phyloP scores from a whole-genome alignment of 2,888 invertebrate species.

The Xestia xanthographa region DNA sequence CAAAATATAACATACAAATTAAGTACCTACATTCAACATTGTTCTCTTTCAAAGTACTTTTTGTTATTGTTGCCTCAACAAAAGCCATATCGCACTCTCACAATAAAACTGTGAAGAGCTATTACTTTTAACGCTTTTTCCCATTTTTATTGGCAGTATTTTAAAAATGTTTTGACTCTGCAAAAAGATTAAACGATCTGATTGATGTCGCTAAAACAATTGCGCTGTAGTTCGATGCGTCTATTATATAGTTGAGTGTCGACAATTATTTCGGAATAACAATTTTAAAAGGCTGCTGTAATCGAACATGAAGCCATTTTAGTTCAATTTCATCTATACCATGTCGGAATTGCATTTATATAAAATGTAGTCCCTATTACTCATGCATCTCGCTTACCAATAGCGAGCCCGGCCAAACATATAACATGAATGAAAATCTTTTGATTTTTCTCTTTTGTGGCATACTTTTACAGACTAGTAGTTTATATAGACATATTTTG shows the following conservation, averaged over 20 bases:
- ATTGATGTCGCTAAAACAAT: slow-evolving; percentile 11
- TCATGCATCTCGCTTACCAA: slow-evolving; percentile 18
- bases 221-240: background rate
- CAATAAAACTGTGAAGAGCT: slow-evolving; percentile 51
- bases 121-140: slow-evolving; percentile 50
- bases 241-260: background rate
- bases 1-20: slow-evolving; percentile 36
- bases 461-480: background rate
- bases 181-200: slow-evolving; percentile 23
- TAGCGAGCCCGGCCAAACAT: slow-evolving; percentile 11
- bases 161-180: slow-evolving; percentile 40
- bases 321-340: background rate
- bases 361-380: slow-evolving; percentile 14
- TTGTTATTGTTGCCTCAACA: slow-evolving; percentile 47
- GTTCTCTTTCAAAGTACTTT: slow-evolving; percentile 56
- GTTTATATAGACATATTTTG: background rate
- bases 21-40: slow-evolving; percentile 59
- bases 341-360: background rate
- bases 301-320: background rate
- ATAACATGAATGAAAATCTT: slow-evolving; percentile 24
- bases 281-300: slow-evolving; percentile 22
- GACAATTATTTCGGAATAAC: background rate
- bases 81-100: slow-evolving; percentile 55
- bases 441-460: background rate
- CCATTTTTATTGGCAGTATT: slow-evolving; percentile 52